Percentiles rank a stretch among this genome's conserved stretches.
These are phyloP conservation scores for Perodicticus potto DNA, from an alignment of 2,797 vertebrate genomes.

Conservation along the genomic window DNA sequence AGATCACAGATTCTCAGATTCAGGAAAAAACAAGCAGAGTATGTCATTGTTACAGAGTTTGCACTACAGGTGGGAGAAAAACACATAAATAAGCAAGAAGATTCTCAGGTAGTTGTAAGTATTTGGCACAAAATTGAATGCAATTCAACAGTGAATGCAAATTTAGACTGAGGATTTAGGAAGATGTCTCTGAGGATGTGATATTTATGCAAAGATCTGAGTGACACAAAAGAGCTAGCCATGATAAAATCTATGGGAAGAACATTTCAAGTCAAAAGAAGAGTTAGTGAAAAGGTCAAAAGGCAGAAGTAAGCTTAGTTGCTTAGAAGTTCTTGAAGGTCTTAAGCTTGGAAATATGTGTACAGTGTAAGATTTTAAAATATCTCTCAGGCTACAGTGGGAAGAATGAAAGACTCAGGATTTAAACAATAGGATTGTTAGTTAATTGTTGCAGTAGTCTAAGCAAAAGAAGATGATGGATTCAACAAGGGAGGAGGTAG, in stretches of 20 bases:
- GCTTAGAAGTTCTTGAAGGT: slow-evolving; percentile 65
- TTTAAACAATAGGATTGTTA: slow-evolving; percentile 16
- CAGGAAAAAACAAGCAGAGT: background rate
- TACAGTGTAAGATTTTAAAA: slow-evolving; percentile 52
- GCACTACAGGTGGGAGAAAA: slow-evolving; percentile 3
- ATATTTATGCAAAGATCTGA: slow-evolving; percentile 81
- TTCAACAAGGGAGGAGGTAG: background rate
- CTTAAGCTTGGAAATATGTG: slow-evolving; percentile 54
- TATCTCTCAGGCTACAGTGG: slow-evolving; percentile 6
- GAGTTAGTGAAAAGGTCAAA: slow-evolving; percentile 78
- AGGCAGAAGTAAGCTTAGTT: slow-evolving; percentile 74
- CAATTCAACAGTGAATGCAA: slow-evolving; percentile 67
- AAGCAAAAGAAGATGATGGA: background rate
- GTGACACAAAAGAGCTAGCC: slow-evolving; percentile 71
- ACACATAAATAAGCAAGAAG: slow-evolving; percentile 56
- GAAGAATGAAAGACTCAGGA: background rate
- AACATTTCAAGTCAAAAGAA: slow-evolving; percentile 73
- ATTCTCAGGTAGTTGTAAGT: slow-evolving; percentile 70
- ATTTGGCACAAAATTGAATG: slow-evolving; percentile 75
- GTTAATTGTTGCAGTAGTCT: background rate
- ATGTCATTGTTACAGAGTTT: background rate
- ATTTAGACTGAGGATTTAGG: slow-evolving; percentile 77
- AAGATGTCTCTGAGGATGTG: slow-evolving; percentile 78
- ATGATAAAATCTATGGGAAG: slow-evolving; percentile 77
- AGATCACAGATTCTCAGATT: background rate